Evolutionary conservation across 2,888 invertebrate genomes (phyloP).

Genomic region (Lasioglossum vierecki): DNA sequence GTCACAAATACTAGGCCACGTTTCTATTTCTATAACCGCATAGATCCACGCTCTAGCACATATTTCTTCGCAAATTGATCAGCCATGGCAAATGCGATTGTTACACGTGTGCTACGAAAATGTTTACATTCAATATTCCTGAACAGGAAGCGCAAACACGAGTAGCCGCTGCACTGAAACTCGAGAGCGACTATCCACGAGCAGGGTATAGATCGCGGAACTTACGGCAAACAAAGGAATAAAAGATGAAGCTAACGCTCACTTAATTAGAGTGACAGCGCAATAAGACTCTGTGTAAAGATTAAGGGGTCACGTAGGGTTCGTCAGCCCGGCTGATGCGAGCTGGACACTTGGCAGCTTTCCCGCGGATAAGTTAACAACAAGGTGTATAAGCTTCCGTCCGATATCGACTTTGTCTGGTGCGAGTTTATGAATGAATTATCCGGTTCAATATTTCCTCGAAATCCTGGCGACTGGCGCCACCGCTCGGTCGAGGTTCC

Average conservation of each 20-base stretch:
- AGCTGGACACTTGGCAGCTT: conserved; percentile 34
- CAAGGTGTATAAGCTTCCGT: conserved; percentile 5
- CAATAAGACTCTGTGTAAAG: background rate
- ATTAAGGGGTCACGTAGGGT: conserved; percentile 1
- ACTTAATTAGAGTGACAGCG: background rate
- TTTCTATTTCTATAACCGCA: background rate
- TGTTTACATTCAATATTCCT: conserved; percentile 4
- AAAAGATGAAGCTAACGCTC: background rate
- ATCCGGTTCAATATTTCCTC: conserved; percentile 4
- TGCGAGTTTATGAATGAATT: conserved; percentile 36
- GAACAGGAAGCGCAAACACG: conserved; percentile 1
- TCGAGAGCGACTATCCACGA: background rate
- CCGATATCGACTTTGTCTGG: conserved; percentile 16
- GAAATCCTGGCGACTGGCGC: conserved; percentile 65
- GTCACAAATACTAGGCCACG: background rate
- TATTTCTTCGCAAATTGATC: background rate
- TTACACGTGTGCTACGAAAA: background rate
- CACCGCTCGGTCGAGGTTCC: conserved; percentile 64
- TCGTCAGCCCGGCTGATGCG: background rate
- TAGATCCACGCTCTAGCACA: background rate
- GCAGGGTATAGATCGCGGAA: background rate
- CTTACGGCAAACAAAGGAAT: background rate
- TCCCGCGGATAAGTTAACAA: conserved; percentile 12
- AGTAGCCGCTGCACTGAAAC: background rate
- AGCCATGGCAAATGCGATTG: background rate